Conservation (phyloP, 2,888 invertebrate species). For the Dermolepida albohirtum region DNA sequence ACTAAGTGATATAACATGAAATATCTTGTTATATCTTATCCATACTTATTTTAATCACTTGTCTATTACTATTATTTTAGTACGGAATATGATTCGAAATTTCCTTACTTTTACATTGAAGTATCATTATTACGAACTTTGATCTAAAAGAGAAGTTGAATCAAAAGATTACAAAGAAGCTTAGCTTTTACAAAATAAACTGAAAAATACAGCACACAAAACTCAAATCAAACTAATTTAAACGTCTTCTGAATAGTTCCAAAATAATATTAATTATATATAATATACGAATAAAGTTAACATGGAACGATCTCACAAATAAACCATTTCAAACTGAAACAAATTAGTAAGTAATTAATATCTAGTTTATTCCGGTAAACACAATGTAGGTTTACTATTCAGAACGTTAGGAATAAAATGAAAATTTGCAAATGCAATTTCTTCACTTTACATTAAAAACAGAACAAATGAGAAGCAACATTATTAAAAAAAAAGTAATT, state of each 20-base stretch:
- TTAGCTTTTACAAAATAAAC: background rate
- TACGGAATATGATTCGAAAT: background rate
- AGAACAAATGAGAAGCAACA: too few relatives aligned
- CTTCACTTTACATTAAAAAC: too few relatives aligned
- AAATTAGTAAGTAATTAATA: constrained; percentile 4
- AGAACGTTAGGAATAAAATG: constrained; percentile 1
- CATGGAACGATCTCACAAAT: background rate
- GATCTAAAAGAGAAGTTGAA: background rate
- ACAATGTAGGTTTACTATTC: constrained; percentile 9
- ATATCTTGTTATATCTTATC: background rate
- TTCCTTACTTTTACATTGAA: constrained; percentile 12
- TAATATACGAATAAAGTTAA: background rate
- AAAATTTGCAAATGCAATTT: too few relatives aligned
- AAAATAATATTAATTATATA: constrained; percentile 2
- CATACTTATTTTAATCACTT: background rate
- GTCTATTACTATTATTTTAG: too few relatives aligned
- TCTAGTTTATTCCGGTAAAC: constrained; percentile 14
- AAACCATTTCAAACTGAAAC: constrained; percentile 6
- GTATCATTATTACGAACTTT: constrained; percentile 16
- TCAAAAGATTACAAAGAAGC: constrained; percentile 1
- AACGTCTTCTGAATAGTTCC: constrained; percentile 24
- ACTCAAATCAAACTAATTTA: constrained; percentile 3
- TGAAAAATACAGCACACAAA: constrained; percentile 1
- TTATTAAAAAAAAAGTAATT: too few relatives aligned
- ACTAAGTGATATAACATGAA: background rate